These are phyloP conservation scores for Pterocles gutturalis DNA, from an alignment of 2,113 vertebrate species.

Conservation along the genomic window DNA sequence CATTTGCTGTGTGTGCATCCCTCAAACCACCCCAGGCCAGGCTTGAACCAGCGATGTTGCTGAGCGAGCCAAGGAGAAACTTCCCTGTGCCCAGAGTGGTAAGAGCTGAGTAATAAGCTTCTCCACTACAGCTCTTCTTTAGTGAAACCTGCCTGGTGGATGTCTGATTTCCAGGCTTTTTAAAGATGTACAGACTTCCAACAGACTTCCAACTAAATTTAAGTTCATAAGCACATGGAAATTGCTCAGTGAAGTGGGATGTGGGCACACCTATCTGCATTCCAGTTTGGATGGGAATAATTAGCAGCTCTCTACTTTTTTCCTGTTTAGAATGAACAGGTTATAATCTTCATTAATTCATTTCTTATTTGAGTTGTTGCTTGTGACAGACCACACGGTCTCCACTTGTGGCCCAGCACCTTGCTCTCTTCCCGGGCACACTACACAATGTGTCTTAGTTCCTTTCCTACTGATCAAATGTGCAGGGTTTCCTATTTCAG, in stretches of 20 bases:
- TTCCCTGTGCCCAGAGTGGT: background rate
- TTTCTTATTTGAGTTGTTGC: background rate
- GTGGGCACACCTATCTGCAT: background rate
- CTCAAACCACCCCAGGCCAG: background rate
- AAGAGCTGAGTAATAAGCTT: background rate
- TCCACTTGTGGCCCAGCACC: background rate
- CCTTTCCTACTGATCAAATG: background rate
- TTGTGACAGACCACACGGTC: background rate
- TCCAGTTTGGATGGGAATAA: background rate
- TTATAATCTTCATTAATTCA: background rate
- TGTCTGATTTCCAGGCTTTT: background rate
- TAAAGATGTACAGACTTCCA: background rate
- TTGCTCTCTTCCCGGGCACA: background rate
- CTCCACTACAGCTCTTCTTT: background rate
- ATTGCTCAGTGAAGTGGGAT: background rate
- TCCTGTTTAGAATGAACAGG: background rate
- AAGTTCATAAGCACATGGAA: background rate
- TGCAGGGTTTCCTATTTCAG: background rate
- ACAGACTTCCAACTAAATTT: background rate
- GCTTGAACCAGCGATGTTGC: background rate
- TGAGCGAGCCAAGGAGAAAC: background rate
- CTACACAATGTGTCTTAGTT: background rate
- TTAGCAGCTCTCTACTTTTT: background rate
- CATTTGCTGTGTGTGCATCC: fast-evolving
- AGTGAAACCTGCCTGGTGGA: background rate